Base-by-base conservation (phyloP, 2,888 invertebrate species). In the Monochamus alternatus region DNA sequence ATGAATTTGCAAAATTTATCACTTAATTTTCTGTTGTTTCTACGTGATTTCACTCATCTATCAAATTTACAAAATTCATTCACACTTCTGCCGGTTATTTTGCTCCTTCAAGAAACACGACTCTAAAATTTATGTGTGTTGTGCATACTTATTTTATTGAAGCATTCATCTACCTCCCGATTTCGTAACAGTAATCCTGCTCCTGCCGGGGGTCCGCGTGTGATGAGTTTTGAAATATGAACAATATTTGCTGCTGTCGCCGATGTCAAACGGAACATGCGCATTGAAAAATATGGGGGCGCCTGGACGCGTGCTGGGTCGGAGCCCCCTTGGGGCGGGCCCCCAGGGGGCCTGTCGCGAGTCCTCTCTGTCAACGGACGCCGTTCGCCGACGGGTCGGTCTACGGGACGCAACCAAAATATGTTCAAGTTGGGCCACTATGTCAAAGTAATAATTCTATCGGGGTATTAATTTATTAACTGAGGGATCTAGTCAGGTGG, bases 211-310 rank as follows among this genome's bases (percentile, higher is more conserved):
- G 70, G 70, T 69, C 70, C 62, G 43, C 58, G 65, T 69, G 68
- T 55, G 68, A 62, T 68, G 62, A 59, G 65, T 65, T 73, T 64
- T 75, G 73, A 75, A 73, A 75, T 75, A 75, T 69, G 73, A 60
- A 38, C 73, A 65, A 65, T 65, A 75, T 73, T 73, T 64, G 73
- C 75, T 73, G 72, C 73, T 69, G 69, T 73, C 75, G 73, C 75
- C 77, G 71, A 74, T 79, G 81, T 81, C 79, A 80, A 67, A 74
- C 43, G 44, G 52, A 80, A 81, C 81, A 81, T 80, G 76, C 75
- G 75, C 79, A 71, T 44, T 75, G 74, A 79, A 80, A 83, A 82
- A 81, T 82, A 83, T 83, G 81, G 80, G 83, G 83, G 82, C 81
- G 82, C 83, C 82, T 74, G 80, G 75, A 77, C 78, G 76, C 83